Base-by-base conservation (phyloP, 2,797 vertebrate genomes). In the Gymnoscopelus microlampas region DNA sequence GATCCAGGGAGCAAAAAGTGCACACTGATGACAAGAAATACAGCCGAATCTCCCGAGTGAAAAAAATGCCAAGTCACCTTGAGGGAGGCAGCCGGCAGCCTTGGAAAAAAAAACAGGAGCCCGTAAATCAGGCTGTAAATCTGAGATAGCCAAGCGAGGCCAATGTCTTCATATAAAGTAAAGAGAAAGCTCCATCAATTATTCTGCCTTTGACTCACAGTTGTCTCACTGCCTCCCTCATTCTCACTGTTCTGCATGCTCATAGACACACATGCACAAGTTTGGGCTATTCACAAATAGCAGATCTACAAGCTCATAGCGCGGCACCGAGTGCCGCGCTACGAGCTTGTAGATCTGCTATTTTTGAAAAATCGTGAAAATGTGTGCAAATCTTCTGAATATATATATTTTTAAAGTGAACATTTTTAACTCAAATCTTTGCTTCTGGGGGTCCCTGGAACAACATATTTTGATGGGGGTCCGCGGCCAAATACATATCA, bases 61-160 rank as follows among this genome's bases (percentile, higher is more conserved):
- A 74, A 62, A 60, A 66, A 54, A n/a, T 12, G 15, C 15, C 50
- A 26, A 67, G 66, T 85, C 78, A 86, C 81, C 71, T 82, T 80
- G 71, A 65, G 70, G 29, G 69, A 61, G 57, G 58, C 66, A 60
- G 71, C 13, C 0, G 29, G 49, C 8, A 76, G 60, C 50, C 39
- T 13, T 44, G 39, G 58, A 70, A 47, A 74, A 47, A 74, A 77
- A 82, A 76, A 81, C 65, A 55, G 53, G 74, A 78, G 82, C 71
- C 78, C 58, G 65, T 72, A 82, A 86, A 90, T 82, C 69, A 65
- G 54, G 76, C 56, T 59, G 59, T 68, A 74, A 82, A 83, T 87
- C 78, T 68, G 66, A 81, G 73, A 73, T 67, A 51, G 67, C 61
- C 71, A 68, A 76, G 48, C 32, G 48, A 65, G 14, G 68, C 55